Evolutionary conservation across 2,888 invertebrate genomes (phyloP), one percentile per base, ranked within the genome.

Genomic region (Hydriomena furcata): DNA sequence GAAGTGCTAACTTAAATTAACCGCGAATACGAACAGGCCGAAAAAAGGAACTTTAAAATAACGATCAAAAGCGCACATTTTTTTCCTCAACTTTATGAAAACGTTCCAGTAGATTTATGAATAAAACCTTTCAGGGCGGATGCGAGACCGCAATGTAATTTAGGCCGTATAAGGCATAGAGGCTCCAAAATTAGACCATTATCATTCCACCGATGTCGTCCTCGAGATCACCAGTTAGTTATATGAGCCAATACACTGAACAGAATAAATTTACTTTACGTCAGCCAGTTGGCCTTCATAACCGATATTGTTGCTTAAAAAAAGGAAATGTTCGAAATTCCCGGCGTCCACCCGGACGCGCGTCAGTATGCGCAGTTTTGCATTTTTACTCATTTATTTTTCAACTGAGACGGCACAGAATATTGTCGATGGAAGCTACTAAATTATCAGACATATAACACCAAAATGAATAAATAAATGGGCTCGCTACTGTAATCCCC

Each of bases 201-300:
- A 88, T 88, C 87, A 88, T 89, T 88, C 87, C 81, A 65, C 71
- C 76, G 77, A 78, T 83, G 89, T 87, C 88, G 83, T 77, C 73
- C 73, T 75, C 63, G 70, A 84, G 87, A 88, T 88, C 89, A 83
- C 85, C 83, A 82, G 83, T 82, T 84, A 82, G 83, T 82, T 84
- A 85, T 83, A 83, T 82, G 83, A 81, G 84, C 85, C 88, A 88
- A 89, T 90, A 89, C 85, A 85, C 82, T 66, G 80, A 84, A 84
- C 84, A 81, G 88, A 87, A 90, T 89, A 89, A 88, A 88, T 89
- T 89, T 85, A 78, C 84, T 85, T 84, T 87, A 87, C 86, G 82
- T 73, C 76, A 79, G 71, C 76, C 81, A 74, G 81, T 80, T 87
- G 89, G 88, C 88, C 89, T 88, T 85, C 86, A 78, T 83, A 84